Evolutionary conservation across 1,140 invertebrate species (phyloP).

Genomic region (Rhagoletis pomonella): DNA sequence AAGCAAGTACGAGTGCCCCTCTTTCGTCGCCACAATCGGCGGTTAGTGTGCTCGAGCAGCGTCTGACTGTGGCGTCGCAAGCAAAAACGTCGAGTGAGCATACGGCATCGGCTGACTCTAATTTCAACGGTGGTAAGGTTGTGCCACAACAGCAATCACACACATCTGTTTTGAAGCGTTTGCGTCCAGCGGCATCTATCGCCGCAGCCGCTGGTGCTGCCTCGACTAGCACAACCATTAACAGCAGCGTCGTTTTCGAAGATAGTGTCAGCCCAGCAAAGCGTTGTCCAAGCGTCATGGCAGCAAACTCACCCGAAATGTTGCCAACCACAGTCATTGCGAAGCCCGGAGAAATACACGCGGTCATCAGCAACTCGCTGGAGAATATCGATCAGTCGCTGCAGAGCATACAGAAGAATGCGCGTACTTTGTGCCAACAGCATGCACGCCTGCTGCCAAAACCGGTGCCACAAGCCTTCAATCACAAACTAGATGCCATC

Average conservation of each 20-base stretch:
- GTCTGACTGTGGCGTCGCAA: not conserved
- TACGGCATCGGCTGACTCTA: not conserved
- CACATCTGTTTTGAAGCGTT: constrained; percentile 54
- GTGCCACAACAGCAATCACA: constrained; percentile 7
- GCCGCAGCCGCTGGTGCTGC: not conserved
- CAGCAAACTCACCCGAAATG: not conserved
- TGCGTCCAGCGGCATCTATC: constrained; percentile 13
- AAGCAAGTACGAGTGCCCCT: not conserved
- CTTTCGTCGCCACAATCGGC: not conserved
- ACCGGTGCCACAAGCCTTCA: constrained; percentile 53
- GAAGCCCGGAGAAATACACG: constrained; percentile 57
- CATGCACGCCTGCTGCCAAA: constrained; percentile 52
- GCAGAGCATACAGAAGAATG: constrained; percentile 59
- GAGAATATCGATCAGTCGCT: constrained; percentile 62
- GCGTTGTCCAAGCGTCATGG: constrained; percentile 19
- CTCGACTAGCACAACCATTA: not conserved
- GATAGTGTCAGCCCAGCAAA: constrained; percentile 20
- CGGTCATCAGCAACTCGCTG: constrained; percentile 63
- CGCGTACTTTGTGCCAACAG: constrained; percentile 58
- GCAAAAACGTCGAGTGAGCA: not conserved
- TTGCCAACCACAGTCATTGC: constrained; percentile 14
- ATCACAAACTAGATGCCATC: constrained; percentile 62
- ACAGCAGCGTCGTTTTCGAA: not conserved
- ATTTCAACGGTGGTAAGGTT: not conserved
- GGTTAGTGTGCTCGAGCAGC: not conserved